phyloP scores from a whole-genome alignment of 2,797 vertebrate genomes.

The Anolis apletophallus region DNA sequence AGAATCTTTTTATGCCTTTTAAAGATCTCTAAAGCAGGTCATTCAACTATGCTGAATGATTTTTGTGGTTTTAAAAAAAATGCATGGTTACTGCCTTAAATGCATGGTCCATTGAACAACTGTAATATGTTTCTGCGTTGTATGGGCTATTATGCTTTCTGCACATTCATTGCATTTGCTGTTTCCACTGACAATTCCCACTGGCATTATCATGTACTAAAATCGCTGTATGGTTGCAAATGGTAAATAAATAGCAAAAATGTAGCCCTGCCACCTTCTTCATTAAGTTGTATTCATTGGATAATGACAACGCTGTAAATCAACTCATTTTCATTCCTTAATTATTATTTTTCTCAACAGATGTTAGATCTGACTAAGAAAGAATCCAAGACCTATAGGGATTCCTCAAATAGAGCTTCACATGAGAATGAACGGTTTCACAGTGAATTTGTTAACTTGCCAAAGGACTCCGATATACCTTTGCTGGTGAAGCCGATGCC shows the following conservation, averaged over 20 bases:
- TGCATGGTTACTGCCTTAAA: conserved; percentile 46
- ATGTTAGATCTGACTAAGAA: conserved; percentile 65
- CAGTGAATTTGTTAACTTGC: conserved; percentile 64
- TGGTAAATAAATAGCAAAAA: conserved; percentile 46
- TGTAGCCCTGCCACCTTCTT: conserved; percentile 52
- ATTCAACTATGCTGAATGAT: conserved; percentile 44
- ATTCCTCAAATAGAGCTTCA: conserved; percentile 61
- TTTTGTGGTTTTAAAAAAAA: conserved; percentile 2
- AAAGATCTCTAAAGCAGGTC: conserved; percentile 33
- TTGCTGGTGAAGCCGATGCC: conserved; percentile 39
- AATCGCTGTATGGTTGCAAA: conserved; percentile 53
- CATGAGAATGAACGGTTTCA: conserved; percentile 70
- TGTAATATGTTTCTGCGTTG: conserved; percentile 64
- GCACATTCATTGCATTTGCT: conserved; percentile 38
- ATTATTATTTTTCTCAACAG: conserved; percentile 65
- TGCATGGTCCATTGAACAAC: conserved; percentile 54
- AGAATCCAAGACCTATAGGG: conserved; percentile 53
- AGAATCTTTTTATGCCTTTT: conserved; percentile 39
- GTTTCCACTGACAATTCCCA: conserved; percentile 58
- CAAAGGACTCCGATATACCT: conserved; percentile 46
- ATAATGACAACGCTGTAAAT: conserved; percentile 52
- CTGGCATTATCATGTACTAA: conserved; percentile 40
- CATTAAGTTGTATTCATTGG: conserved; percentile 54
- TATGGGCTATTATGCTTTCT: conserved; percentile 51
- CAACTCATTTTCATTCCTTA: neutral